Evolutionary conservation across 1,140 invertebrate genomes (phyloP).

Genomic region (Drosophila ohnishii): DNA sequence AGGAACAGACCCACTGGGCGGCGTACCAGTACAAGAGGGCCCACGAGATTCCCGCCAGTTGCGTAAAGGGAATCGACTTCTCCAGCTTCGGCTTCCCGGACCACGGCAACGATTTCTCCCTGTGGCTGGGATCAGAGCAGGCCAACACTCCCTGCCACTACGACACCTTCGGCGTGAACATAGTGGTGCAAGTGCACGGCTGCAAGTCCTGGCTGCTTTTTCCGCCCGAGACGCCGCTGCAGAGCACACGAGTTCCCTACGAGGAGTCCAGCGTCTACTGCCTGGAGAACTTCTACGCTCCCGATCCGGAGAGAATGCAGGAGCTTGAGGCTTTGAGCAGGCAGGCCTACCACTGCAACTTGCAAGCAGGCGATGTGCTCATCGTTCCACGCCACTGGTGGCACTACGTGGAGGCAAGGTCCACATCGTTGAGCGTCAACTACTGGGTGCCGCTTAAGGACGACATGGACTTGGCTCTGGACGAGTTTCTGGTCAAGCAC

Average conservation of each 20-base stretch:
- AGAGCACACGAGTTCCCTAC: conserved; percentile 95
- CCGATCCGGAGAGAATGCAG: conserved; percentile 59
- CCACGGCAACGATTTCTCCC: conserved; percentile 89
- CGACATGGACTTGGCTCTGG: conserved; percentile 67
- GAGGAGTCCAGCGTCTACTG: conserved; percentile 99
- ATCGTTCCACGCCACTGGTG: conserved; percentile 96
- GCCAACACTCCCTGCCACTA: conserved; percentile 97
- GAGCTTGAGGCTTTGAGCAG: conserved; percentile 30
- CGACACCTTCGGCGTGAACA: conserved; percentile 97
- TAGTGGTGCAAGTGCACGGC: conserved; percentile 94
- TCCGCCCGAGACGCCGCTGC: conserved; percentile 90
- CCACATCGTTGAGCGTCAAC: conserved; percentile 91
- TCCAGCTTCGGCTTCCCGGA: conserved; percentile 87
- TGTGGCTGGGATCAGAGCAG: conserved; percentile 95
- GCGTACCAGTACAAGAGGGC: conserved; percentile 84
- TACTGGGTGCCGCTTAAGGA: conserved; percentile 91
- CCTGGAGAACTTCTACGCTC: conserved; percentile 90
- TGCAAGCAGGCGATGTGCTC: conserved; percentile 93
- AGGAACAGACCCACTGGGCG: conserved; percentile 83
- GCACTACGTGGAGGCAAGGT: conserved; percentile 96
- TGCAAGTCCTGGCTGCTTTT: conserved; percentile 98
- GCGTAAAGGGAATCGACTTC: conserved; percentile 66
- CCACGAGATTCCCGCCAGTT: conserved; percentile 54
- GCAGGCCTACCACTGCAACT: conserved; percentile 84
- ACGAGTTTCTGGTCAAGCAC: conserved; percentile 77